Evolutionary conservation across 2,797 vertebrate species (phyloP).

Genomic region (Pristis pectinata): DNA sequence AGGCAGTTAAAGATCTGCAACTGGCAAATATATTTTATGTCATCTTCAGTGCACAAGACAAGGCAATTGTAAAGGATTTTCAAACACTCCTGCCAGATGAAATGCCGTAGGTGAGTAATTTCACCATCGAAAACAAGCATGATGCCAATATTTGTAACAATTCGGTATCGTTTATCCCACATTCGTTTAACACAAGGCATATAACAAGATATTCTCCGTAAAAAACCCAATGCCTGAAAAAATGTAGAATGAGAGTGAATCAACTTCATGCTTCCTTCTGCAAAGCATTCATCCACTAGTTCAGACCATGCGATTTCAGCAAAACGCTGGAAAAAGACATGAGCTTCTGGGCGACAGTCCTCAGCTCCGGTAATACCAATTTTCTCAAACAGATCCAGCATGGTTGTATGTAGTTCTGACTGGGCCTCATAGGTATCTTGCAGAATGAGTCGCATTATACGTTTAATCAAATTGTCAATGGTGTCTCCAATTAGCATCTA

Average conservation of each 20-base stretch:
- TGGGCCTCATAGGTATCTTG: constrained; percentile 25
- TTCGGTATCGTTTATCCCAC: constrained; percentile 35
- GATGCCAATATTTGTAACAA: constrained; percentile 24
- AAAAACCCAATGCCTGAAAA: constrained; percentile 26
- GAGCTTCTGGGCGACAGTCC: constrained; percentile 6
- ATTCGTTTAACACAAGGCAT: constrained; percentile 22
- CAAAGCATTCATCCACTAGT: constrained; percentile 33
- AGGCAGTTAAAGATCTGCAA: constrained; percentile 36
- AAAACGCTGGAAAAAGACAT: constrained; percentile 30
- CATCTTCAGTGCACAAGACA: constrained; percentile 20
- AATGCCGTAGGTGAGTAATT: constrained; percentile 13
- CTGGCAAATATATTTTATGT: constrained; percentile 26
- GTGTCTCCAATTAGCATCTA: constrained; percentile 26
- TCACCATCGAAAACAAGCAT: constrained; percentile 31
- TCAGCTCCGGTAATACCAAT: background rate
- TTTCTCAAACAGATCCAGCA: constrained; percentile 12
- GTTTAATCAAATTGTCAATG: constrained; percentile 15
- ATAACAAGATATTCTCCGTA: constrained; percentile 26
- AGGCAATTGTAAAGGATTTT: constrained; percentile 34
- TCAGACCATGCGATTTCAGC: constrained; percentile 31
- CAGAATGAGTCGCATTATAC: constrained; percentile 23
- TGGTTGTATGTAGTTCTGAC: constrained; percentile 7
- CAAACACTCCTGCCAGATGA: constrained; percentile 34
- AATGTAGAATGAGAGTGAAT: constrained; percentile 29
- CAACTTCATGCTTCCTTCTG: constrained; percentile 28